These are phyloP conservation scores for Drosophila mimetica DNA, from an alignment of 2,888 invertebrate species.

Conservation along the genomic window DNA sequence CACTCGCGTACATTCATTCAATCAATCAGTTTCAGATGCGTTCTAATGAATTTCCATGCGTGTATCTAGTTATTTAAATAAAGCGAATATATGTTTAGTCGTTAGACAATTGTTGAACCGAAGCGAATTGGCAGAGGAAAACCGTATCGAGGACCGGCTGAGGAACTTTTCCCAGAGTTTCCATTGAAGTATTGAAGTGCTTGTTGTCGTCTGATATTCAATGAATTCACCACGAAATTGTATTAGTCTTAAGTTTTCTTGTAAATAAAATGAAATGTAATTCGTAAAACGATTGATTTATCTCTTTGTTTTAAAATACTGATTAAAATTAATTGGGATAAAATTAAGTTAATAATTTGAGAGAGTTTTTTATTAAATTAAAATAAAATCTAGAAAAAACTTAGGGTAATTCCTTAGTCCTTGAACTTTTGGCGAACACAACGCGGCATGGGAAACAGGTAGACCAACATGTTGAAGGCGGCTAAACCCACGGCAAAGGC, in stretches of 20 bases:
- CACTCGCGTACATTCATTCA: constrained; percentile 75
- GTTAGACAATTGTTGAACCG: constrained; percentile 81
- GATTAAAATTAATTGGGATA: background rate
- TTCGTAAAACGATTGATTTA: constrained; percentile 17
- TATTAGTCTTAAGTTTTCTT: constrained; percentile 69
- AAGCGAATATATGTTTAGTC: constrained; percentile 78
- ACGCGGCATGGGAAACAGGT: constrained; percentile 92
- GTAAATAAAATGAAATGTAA: constrained; percentile 72
- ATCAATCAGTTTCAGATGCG: constrained; percentile 63
- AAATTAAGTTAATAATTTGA: background rate
- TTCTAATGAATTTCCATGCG: constrained; percentile 79
- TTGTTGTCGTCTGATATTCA: constrained; percentile 49
- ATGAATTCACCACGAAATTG: constrained; percentile 58
- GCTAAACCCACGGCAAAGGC: constrained; percentile 93
- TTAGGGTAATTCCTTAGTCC: constrained; percentile 71
- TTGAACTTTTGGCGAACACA: constrained; percentile 95
- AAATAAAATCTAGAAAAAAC: constrained; percentile 21
- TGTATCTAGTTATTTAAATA: constrained; percentile 83
- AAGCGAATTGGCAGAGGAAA: constrained; percentile 44
- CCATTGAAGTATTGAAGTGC: constrained; percentile 55
- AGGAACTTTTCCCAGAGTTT: constrained; percentile 39
- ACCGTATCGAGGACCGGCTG: constrained; percentile 40
- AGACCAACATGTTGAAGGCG: constrained; percentile 92
- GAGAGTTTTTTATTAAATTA: constrained; percentile 22
- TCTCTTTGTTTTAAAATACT: too few species aligned